phyloP scores from a whole-genome alignment of 2,797 vertebrate species.

The Sebastes matsubarae region DNA sequence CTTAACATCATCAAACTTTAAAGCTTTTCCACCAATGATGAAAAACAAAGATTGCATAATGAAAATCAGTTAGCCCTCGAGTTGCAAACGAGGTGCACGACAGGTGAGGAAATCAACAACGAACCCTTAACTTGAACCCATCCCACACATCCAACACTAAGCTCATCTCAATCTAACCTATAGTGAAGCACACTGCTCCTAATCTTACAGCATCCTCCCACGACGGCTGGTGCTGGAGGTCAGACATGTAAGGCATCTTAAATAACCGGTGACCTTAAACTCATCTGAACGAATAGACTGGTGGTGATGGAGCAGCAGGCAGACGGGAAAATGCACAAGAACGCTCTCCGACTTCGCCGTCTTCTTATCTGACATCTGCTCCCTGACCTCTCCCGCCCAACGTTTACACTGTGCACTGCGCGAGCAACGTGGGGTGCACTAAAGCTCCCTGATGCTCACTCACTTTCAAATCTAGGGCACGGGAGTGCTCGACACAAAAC shows the following conservation, averaged over 20 bases:
- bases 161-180: constrained; percentile 53
- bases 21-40: background rate
- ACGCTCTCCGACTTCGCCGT: background rate
- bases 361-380: constrained; percentile 60
- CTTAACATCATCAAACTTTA: background rate
- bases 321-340: constrained; percentile 29
- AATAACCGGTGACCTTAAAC: constrained; percentile 75
- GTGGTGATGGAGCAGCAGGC: constrained; percentile 12
- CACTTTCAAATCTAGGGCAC: constrained; percentile 82
- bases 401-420: constrained; percentile 46
- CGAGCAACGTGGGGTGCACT: constrained; percentile 55
- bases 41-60: background rate
- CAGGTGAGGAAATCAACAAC: background rate
- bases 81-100: background rate
- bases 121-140: background rate
- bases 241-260: constrained; percentile 74
- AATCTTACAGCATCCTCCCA: constrained; percentile 67
- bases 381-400: constrained; percentile 58
- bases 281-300: constrained; percentile 37
- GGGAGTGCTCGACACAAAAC: constrained; percentile 66
- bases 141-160: constrained; percentile 8
- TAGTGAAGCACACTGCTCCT: constrained; percentile 59
- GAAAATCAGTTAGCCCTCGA: background rate
- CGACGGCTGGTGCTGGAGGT: constrained; percentile 56
- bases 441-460: constrained; percentile 74